These are phyloP conservation scores for Emydocephalus ijimae DNA, from an alignment of 2,113 vertebrate species.

Conservation along the genomic window DNA sequence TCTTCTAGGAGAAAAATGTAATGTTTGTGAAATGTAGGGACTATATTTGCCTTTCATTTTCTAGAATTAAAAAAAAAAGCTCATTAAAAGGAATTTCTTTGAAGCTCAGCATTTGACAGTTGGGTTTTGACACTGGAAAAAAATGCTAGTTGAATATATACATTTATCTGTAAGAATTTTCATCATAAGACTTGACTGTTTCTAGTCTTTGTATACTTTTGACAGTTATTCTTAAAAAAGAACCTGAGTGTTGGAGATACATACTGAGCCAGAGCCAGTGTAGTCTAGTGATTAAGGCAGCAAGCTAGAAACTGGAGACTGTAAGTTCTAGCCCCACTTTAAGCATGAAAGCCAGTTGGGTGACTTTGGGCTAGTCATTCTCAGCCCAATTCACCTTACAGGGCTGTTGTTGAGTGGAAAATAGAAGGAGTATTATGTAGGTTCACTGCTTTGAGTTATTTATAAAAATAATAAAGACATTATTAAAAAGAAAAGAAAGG, in stretches of 20 bases:
- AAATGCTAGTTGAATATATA: neutral
- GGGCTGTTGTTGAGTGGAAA: neutral
- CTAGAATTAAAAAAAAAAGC: slow-evolving; percentile 44
- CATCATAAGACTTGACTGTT: neutral
- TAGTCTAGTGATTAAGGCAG: neutral
- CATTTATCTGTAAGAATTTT: neutral
- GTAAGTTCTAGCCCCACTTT: neutral
- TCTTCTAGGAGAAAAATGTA: slow-evolving; percentile 71
- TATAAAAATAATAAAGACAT: neutral
- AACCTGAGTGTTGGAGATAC: neutral
- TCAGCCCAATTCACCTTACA: neutral
- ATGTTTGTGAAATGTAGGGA: slow-evolving; percentile 75
- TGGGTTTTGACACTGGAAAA: slow-evolving; percentile 9
- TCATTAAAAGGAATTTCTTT: slow-evolving; percentile 38
- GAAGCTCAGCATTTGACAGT: slow-evolving; percentile 8
- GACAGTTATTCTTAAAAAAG: neutral
- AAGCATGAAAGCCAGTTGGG: neutral
- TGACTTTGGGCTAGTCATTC: neutral
- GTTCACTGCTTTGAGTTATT: neutral
- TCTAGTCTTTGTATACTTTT: neutral
- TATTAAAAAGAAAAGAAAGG: neutral
- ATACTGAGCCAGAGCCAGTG: neutral
- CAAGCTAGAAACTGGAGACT: neutral
- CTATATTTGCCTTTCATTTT: slow-evolving; percentile 74
- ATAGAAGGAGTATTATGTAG: neutral